Evolutionary conservation across 2,113 vertebrate species (phyloP).

Genomic region (Apeltes quadracus): DNA sequence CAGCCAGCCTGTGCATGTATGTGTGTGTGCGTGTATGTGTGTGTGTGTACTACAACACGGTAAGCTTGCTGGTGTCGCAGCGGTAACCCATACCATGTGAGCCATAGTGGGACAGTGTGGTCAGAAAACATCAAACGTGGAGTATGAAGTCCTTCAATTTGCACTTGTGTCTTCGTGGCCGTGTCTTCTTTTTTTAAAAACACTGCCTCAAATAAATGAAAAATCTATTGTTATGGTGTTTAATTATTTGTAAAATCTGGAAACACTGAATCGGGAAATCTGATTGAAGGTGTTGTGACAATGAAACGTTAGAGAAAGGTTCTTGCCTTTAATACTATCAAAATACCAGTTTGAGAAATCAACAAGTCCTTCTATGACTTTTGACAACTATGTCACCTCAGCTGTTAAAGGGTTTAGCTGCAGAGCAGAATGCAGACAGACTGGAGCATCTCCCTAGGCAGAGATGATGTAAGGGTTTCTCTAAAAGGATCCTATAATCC

Average conservation of each 20-base stretch:
- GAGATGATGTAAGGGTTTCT: background rate
- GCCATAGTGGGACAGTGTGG: slow-evolving; percentile 26
- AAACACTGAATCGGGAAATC: background rate
- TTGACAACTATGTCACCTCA: background rate
- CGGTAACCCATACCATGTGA: slow-evolving; percentile 33
- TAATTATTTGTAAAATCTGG: background rate
- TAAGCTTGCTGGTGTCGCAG: slow-evolving; percentile 25
- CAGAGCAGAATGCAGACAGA: background rate
- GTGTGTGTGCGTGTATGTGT: slow-evolving; percentile 15
- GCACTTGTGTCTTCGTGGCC: background rate
- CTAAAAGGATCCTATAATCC: background rate
- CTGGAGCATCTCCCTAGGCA: background rate
- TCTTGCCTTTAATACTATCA: background rate
- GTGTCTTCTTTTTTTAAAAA: background rate
- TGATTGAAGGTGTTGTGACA: background rate
- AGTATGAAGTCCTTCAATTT: background rate
- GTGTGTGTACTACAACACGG: slow-evolving; percentile 18
- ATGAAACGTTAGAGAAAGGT: background rate
- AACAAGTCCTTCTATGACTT: background rate
- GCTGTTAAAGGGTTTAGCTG: background rate
- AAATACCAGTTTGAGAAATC: background rate
- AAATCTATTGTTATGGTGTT: background rate
- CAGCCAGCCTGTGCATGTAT: slow-evolving; percentile 14
- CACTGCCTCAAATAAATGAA: slow-evolving; percentile 16
- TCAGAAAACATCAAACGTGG: slow-evolving; percentile 10